Conservation (phyloP, 1,140 invertebrate species). For the Orchestia grillus region DNA sequence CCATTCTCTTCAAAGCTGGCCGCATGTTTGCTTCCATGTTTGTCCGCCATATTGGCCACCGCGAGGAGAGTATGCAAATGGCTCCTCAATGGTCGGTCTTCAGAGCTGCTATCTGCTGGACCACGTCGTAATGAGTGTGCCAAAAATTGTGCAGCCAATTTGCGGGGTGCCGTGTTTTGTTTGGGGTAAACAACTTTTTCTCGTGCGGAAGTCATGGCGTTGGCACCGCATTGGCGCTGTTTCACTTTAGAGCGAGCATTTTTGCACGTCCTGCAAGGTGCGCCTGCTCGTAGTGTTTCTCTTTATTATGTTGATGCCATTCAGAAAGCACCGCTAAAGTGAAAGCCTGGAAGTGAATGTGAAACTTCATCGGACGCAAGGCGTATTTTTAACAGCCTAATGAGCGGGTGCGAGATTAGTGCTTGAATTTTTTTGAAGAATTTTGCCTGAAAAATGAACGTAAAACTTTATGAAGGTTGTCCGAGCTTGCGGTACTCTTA, state of each 20-base stretch:
- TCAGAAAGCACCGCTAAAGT: not conserved
- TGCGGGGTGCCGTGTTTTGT: not conserved
- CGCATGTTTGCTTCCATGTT: slow-evolving; percentile 32
- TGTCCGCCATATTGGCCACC: slow-evolving; percentile 13
- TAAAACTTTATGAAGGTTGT: too few relatives aligned
- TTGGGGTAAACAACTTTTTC: slow-evolving; percentile 1
- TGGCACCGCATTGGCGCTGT: not conserved
- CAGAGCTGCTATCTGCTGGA: slow-evolving; percentile 20
- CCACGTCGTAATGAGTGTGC: slow-evolving; percentile 1
- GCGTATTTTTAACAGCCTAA: not conserved
- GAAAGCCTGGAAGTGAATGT: not conserved
- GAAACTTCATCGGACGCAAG: not conserved
- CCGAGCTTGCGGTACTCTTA: too few relatives aligned
- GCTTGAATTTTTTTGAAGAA: too few relatives aligned
- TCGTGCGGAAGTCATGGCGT: not conserved
- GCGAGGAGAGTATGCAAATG: slow-evolving; percentile 24
- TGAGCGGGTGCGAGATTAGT: not conserved
- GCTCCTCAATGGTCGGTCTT: not conserved
- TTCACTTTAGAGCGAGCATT: not conserved
- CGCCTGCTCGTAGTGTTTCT: not conserved
- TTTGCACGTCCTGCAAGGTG: not conserved
- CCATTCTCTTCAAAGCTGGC: not conserved
- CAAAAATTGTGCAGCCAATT: slow-evolving; percentile 2
- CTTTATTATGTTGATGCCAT: not conserved
- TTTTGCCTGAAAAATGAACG: too few relatives aligned